Percentiles rank a stretch among this genome's conserved stretches.
Evolutionary conservation across 1,140 invertebrate genomes (phyloP).

Genomic region (Eubasilissa regina): DNA sequence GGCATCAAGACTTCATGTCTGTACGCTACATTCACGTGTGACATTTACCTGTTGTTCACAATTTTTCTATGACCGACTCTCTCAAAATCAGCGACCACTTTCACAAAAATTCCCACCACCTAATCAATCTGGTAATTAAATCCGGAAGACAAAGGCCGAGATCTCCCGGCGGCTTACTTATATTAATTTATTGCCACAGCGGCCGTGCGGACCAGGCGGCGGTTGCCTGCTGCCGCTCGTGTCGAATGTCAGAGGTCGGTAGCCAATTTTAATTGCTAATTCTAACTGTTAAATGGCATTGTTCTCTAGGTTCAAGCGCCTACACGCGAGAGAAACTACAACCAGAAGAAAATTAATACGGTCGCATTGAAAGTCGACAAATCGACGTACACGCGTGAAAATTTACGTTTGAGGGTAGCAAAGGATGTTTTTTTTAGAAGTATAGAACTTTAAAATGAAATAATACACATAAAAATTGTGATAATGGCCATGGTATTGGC

Average conservation of each 20-base stretch:
- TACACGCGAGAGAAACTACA: no score
- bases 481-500: no score
- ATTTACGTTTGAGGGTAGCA: no score
- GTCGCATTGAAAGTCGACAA: no score
- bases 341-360: no score
- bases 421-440: no score
- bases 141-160: not conserved
- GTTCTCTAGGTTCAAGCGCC: not conserved
- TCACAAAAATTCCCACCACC: not conserved
- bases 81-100: conserved; percentile 2
- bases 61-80: not conserved
- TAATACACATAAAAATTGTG: no score
- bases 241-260: conserved; percentile 46
- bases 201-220: not conserved
- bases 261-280: conserved; percentile 49
- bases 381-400: no score
- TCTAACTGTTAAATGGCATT: conserved; percentile 40
- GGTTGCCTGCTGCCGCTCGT: not conserved
- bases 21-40: no score
- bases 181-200: conserved; percentile 26
- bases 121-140: conserved; percentile 18
- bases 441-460: no score
- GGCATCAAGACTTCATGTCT: no score
- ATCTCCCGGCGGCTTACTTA: conserved; percentile 6
- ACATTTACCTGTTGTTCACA: no score